Percentiles rank a stretch among this genome's conserved stretches.
Conservation (phyloP, 2,113 vertebrate species). For the Salvelinus alpinus region DNA sequence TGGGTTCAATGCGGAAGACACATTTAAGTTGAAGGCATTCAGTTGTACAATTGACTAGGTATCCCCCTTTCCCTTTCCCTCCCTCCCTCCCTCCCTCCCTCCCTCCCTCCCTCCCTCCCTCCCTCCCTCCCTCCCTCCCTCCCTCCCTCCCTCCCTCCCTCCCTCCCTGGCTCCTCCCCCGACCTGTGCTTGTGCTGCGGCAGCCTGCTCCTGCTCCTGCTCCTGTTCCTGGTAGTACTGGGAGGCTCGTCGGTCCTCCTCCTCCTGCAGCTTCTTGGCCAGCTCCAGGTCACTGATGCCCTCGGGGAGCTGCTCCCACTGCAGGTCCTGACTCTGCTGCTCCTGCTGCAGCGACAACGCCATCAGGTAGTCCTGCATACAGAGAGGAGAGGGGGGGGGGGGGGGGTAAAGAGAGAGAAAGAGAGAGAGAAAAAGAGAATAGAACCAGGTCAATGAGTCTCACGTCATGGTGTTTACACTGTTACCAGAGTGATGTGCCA, state of each 20-base stretch:
- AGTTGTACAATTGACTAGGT: no score
- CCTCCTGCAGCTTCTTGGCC: slow-evolving; percentile 97
- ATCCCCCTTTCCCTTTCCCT: slow-evolving; percentile 1
- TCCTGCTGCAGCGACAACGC: slow-evolving; percentile 98
- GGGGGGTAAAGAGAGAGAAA: background rate
- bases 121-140: background rate
- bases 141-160: background rate
- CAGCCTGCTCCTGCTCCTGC: slow-evolving; percentile 85
- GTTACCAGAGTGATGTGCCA: background rate
- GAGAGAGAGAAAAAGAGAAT: background rate
- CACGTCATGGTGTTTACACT: background rate
- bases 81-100: background rate
- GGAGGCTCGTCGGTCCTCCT: slow-evolving; percentile 92
- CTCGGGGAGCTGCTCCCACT: slow-evolving; percentile 95
- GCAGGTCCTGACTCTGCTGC: slow-evolving; percentile 91
- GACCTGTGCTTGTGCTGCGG: slow-evolving; percentile 64
- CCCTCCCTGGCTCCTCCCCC: background rate
- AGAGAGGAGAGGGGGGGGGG: background rate
- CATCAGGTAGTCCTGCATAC: slow-evolving; percentile 92
- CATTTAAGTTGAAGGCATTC: no score
- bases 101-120: background rate
- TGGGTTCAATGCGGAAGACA: no score
- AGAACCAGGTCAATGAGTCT: background rate
- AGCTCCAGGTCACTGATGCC: slow-evolving; percentile 95
- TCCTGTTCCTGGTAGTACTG: slow-evolving; percentile 97